Conservation (phyloP, 1,140 invertebrate species). For the Nephotettix cincticeps region DNA sequence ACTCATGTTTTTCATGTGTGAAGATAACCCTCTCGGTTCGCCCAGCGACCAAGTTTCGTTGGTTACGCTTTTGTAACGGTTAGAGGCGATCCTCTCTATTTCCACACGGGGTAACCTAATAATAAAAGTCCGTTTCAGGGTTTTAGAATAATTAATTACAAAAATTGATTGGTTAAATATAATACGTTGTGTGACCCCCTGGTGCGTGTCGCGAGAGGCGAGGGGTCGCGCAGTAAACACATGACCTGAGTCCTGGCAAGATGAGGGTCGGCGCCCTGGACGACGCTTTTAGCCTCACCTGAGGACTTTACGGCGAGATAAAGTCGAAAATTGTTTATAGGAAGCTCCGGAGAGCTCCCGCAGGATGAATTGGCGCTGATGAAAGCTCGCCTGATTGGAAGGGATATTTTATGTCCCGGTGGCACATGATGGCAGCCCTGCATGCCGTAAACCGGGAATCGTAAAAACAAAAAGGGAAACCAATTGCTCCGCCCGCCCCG, state of each 20-base stretch:
- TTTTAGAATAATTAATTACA: too few species aligned
- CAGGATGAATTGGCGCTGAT: slow-evolving; percentile 9
- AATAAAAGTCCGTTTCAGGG: too few species aligned
- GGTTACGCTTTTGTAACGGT: too few species aligned
- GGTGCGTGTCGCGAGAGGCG: too few species aligned
- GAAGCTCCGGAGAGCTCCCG: slow-evolving; percentile 5
- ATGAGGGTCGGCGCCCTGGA: neutral
- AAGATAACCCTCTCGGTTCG: too few species aligned
- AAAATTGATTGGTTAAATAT: too few species aligned
- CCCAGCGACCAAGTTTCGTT: too few species aligned
- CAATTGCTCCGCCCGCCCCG: slow-evolving; percentile 1
- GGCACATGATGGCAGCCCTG: slow-evolving; percentile 17
- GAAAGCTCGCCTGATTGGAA: slow-evolving; percentile 16
- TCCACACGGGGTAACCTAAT: too few species aligned
- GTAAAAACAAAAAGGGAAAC: slow-evolving; percentile 22
- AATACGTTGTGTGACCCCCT: too few species aligned
- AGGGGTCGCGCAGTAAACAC: too few species aligned
- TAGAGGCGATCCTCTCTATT: too few species aligned
- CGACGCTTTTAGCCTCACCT: slow-evolving; percentile 16
- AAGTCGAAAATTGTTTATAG: slow-evolving; percentile 20
- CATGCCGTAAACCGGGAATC: slow-evolving; percentile 19
- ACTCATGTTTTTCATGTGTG: too few species aligned
- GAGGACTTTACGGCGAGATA: slow-evolving; percentile 14
- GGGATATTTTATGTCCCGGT: slow-evolving; percentile 17
- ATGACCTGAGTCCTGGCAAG: neutral